Percentiles rank a stretch among this genome's conserved stretches.
phyloP scores from a whole-genome alignment of 2,113 vertebrate genomes.

The Catharus minimus region DNA sequence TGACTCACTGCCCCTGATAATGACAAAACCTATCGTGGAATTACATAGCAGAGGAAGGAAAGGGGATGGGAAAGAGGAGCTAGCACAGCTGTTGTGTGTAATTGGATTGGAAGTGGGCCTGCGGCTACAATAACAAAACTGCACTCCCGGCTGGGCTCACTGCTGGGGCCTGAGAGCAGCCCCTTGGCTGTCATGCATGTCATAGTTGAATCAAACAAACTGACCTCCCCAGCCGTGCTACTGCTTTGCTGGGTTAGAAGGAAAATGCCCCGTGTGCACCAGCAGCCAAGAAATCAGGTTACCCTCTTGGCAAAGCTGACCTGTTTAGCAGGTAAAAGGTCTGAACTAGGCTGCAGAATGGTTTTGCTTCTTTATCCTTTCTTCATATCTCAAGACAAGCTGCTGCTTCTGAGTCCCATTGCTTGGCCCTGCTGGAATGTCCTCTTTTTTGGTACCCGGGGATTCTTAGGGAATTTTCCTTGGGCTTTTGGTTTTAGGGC shows the following conservation, averaged over 20 bases:
- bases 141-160: neutral
- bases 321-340: neutral
- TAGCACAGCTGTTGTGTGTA: slow-evolving; percentile 34
- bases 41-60: neutral
- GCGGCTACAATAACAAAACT: slow-evolving; percentile 20
- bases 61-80: slow-evolving; percentile 4
- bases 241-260: neutral
- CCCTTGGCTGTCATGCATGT: neutral
- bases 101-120: slow-evolving; percentile 65
- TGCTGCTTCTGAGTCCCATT: neutral
- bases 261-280: neutral
- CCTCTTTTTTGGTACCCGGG: neutral
- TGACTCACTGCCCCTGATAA: neutral
- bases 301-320: neutral
- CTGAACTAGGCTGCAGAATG: neutral
- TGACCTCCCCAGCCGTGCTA: neutral
- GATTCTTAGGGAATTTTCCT: neutral
- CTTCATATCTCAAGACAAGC: neutral
- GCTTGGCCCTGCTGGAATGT: neutral
- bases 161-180: slow-evolving; percentile 20
- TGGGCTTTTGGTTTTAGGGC: neutral
- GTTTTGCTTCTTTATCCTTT: neutral
- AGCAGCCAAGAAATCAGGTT: neutral
- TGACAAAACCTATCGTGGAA: slow-evolving; percentile 6
- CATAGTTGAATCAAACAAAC: slow-evolving; percentile 14